phyloP scores from a whole-genome alignment of 2,888 invertebrate genomes.

The Pterostichus niger region DNA sequence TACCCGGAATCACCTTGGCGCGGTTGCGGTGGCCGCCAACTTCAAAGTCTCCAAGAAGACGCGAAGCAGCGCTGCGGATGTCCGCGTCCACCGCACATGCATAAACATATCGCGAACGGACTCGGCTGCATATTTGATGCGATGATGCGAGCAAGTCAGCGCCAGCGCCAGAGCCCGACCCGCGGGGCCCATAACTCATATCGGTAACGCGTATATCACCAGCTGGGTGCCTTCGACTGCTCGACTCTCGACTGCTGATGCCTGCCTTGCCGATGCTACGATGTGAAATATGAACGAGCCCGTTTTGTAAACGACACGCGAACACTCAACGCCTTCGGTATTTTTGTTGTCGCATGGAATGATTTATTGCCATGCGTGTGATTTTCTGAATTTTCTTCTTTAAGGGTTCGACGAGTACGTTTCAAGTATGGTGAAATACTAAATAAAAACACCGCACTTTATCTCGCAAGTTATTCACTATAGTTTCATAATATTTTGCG shows the following conservation, averaged over 20 bases:
- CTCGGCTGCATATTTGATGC: constrained; percentile 75
- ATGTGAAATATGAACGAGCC: constrained; percentile 58
- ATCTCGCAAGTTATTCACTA: no score
- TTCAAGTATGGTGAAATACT: no score
- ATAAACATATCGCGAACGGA: constrained; percentile 58
- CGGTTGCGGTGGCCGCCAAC: constrained; percentile 32
- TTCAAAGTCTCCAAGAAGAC: constrained; percentile 56
- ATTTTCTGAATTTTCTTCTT: constrained; percentile 4
- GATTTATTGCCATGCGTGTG: constrained; percentile 22
- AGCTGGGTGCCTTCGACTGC: constrained; percentile 45
- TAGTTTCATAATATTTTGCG: no score
- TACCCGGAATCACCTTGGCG: constrained; percentile 17
- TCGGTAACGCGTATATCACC: constrained; percentile 76
- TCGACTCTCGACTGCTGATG: background rate
- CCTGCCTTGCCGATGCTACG: background rate
- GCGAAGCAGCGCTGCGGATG: background rate
- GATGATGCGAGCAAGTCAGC: constrained; percentile 73
- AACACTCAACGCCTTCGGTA: constrained; percentile 57
- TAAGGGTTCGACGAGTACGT: no score
- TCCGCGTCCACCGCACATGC: constrained; percentile 49
- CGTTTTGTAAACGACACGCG: constrained; percentile 60
- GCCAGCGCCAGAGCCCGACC: constrained; percentile 72
- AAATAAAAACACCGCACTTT: no score
- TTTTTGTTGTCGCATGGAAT: constrained; percentile 49
- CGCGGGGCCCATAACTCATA: constrained; percentile 77